These are phyloP conservation scores for Leptopilina myrica DNA, from an alignment of 2,888 invertebrate species.

Conservation along the genomic window DNA sequence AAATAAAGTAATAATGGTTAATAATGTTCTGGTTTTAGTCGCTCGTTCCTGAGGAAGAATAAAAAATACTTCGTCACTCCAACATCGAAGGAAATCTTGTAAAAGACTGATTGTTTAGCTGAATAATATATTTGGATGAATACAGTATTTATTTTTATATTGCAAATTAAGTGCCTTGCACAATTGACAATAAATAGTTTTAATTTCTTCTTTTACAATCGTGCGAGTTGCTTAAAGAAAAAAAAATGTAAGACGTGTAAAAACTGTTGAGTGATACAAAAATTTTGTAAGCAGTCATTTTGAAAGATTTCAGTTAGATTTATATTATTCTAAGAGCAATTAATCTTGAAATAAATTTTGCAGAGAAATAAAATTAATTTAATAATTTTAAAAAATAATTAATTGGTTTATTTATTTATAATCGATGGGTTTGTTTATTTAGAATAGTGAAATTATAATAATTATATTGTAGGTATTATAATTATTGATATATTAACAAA, in stretches of 20 bases:
- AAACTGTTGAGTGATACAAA: neutral
- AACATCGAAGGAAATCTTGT: slow-evolving; percentile 63
- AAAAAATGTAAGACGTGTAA: slow-evolving; percentile 5
- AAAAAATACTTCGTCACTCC: slow-evolving; percentile 74
- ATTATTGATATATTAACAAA: no score
- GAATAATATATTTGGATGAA: slow-evolving; percentile 1
- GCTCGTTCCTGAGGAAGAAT: slow-evolving; percentile 71
- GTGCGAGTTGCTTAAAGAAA: neutral
- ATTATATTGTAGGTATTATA: no score
- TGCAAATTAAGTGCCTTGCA: neutral
- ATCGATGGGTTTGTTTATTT: no score
- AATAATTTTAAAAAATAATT: no score
- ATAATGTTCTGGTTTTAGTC: slow-evolving; percentile 58
- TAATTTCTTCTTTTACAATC: neutral
- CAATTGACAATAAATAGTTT: neutral
- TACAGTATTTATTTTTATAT: slow-evolving; percentile 8
- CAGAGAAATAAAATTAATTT: no score
- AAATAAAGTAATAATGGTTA: no score
- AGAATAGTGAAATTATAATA: no score
- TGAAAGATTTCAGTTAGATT: neutral
- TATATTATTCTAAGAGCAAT: no score
- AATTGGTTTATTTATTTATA: no score
- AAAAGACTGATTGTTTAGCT: neutral
- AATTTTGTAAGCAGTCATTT: neutral
- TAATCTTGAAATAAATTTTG: no score